Evolutionary conservation across 2,797 vertebrate species (phyloP).

Genomic region (Anas flavirostris): DNA sequence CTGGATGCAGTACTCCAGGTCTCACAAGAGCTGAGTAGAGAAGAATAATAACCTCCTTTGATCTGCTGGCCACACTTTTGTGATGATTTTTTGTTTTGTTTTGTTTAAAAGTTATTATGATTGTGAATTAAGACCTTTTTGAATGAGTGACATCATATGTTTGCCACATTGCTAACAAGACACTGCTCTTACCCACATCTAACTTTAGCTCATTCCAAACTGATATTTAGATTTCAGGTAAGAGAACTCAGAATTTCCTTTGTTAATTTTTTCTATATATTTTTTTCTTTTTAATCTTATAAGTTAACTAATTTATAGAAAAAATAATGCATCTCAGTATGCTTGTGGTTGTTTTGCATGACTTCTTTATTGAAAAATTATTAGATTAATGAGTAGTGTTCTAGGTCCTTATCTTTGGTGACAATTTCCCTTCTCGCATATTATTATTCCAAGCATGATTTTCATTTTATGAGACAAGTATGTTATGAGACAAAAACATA

Average conservation of each 20-base stretch:
- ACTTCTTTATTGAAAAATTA: neutral
- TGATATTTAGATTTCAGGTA: slow-evolving; percentile 3
- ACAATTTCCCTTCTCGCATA: neutral
- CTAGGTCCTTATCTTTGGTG: neutral
- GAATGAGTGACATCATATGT: neutral
- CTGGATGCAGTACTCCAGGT: no score
- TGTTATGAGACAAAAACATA: neutral
- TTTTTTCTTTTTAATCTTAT: neutral
- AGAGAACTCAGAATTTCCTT: neutral
- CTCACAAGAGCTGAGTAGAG: no score
- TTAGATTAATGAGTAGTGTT: neutral
- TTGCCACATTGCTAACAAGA: neutral
- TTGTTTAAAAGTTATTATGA: neutral
- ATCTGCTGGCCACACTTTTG: no score
- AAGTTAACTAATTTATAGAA: neutral
- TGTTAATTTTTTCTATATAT: neutral
- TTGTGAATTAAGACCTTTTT: neutral
- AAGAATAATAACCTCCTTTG: no score
- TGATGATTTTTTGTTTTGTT: neutral
- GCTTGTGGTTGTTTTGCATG: neutral
- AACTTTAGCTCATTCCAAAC: neutral
- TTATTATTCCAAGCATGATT: slow-evolving; percentile 34
- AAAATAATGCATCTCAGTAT: neutral
- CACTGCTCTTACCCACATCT: neutral
- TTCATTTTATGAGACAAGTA: slow-evolving; percentile 10